Evolutionary conservation across 2,888 invertebrate species (phyloP).

Genomic region (Leucophora obtusa): DNA sequence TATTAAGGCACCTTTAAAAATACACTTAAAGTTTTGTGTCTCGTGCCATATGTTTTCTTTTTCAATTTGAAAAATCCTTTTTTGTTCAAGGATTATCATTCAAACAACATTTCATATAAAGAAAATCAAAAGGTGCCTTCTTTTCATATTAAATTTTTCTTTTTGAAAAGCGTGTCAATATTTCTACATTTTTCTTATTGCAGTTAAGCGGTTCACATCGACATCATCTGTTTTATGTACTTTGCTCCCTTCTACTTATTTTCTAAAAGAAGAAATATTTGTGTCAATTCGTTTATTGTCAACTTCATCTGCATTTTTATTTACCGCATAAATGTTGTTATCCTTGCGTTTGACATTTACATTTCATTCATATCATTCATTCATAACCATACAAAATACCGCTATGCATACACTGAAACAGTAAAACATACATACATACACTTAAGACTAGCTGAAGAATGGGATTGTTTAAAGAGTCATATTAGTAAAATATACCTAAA

Average conservation of each 20-base stretch:
- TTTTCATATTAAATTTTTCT: slow-evolving; percentile 12
- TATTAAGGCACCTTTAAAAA: slow-evolving; percentile 11
- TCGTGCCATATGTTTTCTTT: slow-evolving; percentile 52
- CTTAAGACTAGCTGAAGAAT: neutral
- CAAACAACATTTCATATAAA: slow-evolving; percentile 32
- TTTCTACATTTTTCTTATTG: slow-evolving; percentile 27
- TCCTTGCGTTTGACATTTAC: slow-evolving; percentile 64
- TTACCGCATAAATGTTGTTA: slow-evolving; percentile 63
- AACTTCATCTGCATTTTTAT: slow-evolving; percentile 64
- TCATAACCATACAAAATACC: slow-evolving; percentile 45
- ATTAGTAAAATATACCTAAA: slow-evolving; percentile 57
- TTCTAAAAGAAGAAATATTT: slow-evolving; percentile 59
- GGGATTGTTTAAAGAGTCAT: slow-evolving; percentile 52
- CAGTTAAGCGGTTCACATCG: slow-evolving; percentile 12
- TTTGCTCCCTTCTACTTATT: neutral
- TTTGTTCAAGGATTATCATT: slow-evolving; percentile 46
- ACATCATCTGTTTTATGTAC: slow-evolving; percentile 53
- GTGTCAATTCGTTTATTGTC: slow-evolving; percentile 59
- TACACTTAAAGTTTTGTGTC: neutral
- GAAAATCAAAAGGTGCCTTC: slow-evolving; percentile 56
- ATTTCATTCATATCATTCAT: slow-evolving; percentile 49
- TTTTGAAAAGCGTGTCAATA: slow-evolving; percentile 55
- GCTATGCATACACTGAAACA: neutral
- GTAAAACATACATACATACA: neutral
- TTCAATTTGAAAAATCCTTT: slow-evolving; percentile 46